A percentile compares a stretch with the other conserved stretches of the same genome.
phyloP scores from a whole-genome alignment of 35 echinoderm and acorn worm genomes.

The Lytechinus pictus region DNA sequence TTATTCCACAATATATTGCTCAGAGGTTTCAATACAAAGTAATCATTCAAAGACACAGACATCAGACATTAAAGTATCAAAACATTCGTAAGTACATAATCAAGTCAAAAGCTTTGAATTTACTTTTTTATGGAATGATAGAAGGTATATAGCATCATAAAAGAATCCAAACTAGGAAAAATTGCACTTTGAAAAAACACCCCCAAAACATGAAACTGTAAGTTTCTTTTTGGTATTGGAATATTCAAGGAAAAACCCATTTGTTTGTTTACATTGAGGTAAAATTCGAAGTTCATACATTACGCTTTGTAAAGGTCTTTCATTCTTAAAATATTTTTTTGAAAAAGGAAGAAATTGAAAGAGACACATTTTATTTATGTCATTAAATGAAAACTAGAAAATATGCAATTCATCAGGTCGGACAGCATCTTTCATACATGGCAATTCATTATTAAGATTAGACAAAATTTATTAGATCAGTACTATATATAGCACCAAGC shows the following conservation, averaged over 20 bases:
- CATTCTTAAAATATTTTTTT: background rate
- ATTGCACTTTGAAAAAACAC: slow-evolving; percentile 3
- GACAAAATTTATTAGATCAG: background rate
- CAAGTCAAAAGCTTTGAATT: background rate
- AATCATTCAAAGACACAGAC: background rate
- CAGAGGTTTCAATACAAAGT: background rate
- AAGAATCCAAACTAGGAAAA: background rate
- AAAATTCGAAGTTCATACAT: background rate
- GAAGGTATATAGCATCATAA: background rate
- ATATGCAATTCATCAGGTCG: background rate
- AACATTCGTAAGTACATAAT: background rate
- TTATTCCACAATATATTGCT: slow-evolving; percentile 8
- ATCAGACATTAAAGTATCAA: background rate
- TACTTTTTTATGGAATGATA: background rate
- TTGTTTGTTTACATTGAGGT: background rate
- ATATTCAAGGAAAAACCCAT: background rate
- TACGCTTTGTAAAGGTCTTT: background rate
- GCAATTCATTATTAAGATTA: background rate
- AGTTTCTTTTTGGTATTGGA: slow-evolving; percentile 13
- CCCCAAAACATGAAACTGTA: background rate
- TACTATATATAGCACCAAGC: background rate
- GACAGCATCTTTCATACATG: background rate
- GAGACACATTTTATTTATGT: background rate
- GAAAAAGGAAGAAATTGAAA: background rate
- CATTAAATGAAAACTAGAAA: background rate